These are phyloP conservation scores for Callaeas wilsoni DNA, from an alignment of 2,113 vertebrate genomes.

Conservation along the genomic window DNA sequence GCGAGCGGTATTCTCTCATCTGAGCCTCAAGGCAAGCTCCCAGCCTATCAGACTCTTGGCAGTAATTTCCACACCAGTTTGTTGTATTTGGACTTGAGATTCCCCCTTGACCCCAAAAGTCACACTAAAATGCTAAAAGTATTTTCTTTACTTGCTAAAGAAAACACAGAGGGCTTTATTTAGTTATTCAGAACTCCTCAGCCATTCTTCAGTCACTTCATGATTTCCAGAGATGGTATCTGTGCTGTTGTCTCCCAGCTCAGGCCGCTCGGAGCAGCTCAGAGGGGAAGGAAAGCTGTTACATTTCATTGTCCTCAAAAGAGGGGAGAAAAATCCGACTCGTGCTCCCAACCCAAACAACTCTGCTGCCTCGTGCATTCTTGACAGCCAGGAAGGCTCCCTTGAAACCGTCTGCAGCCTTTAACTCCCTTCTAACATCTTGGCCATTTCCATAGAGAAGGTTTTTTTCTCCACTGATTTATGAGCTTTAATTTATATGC, in stretches of 20 bases:
- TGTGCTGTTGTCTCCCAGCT: conserved; percentile 39
- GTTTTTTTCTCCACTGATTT: conserved; percentile 34
- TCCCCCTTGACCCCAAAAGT: conserved; percentile 69
- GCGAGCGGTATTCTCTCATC: background rate
- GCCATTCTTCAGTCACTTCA: conserved; percentile 50
- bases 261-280: background rate
- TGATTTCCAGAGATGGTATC: conserved; percentile 66
- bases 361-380: background rate
- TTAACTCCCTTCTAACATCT: conserved; percentile 18
- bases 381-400: conserved; percentile 47
- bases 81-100: conserved; percentile 70
- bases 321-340: conserved; percentile 21
- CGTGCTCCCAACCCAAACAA: conserved; percentile 47
- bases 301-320: conserved; percentile 59
- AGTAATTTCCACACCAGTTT: conserved; percentile 37
- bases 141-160: conserved; percentile 76
- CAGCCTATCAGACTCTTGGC: conserved; percentile 64
- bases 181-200: conserved; percentile 64
- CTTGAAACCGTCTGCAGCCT: background rate
- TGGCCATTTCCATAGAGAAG: conserved; percentile 6
- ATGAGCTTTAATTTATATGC: conserved; percentile 43
- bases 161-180: conserved; percentile 66
- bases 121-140: conserved; percentile 70
- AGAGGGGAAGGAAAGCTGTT: conserved; percentile 40
- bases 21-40: conserved; percentile 48